These are phyloP conservation scores for Lycia hirtaria DNA, from an alignment of 2,888 invertebrate genomes.

Conservation along the genomic window DNA sequence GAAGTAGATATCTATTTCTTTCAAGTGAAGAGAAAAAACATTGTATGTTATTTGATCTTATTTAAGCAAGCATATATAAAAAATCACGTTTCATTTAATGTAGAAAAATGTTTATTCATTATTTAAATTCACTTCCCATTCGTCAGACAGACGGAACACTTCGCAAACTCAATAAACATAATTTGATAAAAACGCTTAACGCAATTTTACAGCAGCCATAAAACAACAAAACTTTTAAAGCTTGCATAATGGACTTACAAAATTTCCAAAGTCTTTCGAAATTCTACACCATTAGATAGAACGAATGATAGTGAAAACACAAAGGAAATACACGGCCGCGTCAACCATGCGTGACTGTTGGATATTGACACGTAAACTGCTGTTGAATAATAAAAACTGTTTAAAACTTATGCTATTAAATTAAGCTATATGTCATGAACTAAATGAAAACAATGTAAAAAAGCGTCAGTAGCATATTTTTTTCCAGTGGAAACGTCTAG, in stretches of 20 bases:
- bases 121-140: too few species aligned
- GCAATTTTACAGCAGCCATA: slow-evolving; percentile 30
- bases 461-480: neutral
- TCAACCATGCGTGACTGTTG: slow-evolving; percentile 29
- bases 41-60: too few species aligned
- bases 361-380: neutral
- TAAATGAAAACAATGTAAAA: neutral
- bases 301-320: slow-evolving; percentile 29
- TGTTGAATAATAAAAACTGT: neutral
- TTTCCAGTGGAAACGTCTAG: neutral
- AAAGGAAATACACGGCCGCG: slow-evolving; percentile 22
- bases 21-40: too few species aligned
- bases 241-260: slow-evolving; percentile 30
- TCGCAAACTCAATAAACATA: slow-evolving; percentile 27
- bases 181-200: slow-evolving; percentile 27
- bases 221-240: slow-evolving; percentile 30
- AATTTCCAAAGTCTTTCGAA: slow-evolving; percentile 26
- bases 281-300: slow-evolving; percentile 28
- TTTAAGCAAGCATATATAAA: too few species aligned
- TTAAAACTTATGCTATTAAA: neutral
- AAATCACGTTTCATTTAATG: too few species aligned
- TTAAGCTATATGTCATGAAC: neutral
- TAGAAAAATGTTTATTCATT: neutral
- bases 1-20: too few species aligned
- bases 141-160: neutral